A percentile compares a stretch with the other conserved stretches of the same genome.
phyloP scores from a whole-genome alignment of 2,797 vertebrate genomes.

The Sebastes nivosus region DNA sequence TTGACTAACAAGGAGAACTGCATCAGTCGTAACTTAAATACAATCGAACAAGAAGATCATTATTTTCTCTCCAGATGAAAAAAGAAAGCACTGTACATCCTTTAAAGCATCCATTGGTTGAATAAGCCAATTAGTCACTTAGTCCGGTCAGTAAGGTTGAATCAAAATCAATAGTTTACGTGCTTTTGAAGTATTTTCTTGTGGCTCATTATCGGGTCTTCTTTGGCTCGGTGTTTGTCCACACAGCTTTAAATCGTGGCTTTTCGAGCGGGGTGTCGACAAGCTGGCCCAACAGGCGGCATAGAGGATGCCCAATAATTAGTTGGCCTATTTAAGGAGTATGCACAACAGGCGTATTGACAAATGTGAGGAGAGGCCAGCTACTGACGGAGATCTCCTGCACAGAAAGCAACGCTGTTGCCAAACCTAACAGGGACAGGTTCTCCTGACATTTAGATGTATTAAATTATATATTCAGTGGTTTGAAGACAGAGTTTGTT shows the following conservation, averaged over 20 bases:
- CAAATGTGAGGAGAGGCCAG: slow-evolving; percentile 35
- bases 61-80: slow-evolving; percentile 53
- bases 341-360: slow-evolving; percentile 51
- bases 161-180: slow-evolving; percentile 61
- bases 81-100: slow-evolving; percentile 37
- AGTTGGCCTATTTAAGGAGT: slow-evolving; percentile 41
- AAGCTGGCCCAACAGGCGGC: slow-evolving; percentile 29
- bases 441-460: neutral
- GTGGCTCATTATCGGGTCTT: slow-evolving; percentile 60
- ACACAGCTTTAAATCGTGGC: slow-evolving; percentile 48
- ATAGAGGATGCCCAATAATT: slow-evolving; percentile 45
- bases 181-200: slow-evolving; percentile 51
- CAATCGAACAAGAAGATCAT: slow-evolving; percentile 50
- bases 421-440: slow-evolving; percentile 7
- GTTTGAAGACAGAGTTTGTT: neutral
- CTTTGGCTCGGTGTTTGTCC: slow-evolving; percentile 24
- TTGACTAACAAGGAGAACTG: slow-evolving; percentile 35
- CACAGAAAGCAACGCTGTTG: neutral
- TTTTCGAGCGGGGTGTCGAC: slow-evolving; percentile 28
- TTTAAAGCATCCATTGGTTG: slow-evolving; percentile 58
- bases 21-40: slow-evolving; percentile 26
- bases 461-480: neutral
- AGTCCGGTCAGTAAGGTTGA: slow-evolving; percentile 56
- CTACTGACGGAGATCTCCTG: slow-evolving; percentile 28
- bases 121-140: slow-evolving; percentile 74